These are phyloP conservation scores for Cyphomyrus plagiostoma DNA, from an alignment of 2,113 vertebrate genomes.

Conservation along the genomic window DNA sequence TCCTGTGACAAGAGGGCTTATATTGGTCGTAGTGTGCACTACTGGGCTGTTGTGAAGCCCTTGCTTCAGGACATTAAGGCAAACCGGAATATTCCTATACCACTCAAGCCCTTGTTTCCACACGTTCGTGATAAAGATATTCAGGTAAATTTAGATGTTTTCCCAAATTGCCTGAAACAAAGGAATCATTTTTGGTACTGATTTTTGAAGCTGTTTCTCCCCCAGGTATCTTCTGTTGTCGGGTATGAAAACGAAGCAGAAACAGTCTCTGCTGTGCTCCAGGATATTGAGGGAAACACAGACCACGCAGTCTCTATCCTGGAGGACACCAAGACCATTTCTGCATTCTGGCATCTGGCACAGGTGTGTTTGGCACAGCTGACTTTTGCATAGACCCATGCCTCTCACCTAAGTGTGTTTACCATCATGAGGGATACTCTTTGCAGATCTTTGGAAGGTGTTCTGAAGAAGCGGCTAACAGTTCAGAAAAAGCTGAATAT, in stretches of 20 bases:
- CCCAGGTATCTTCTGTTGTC: constrained; percentile 68
- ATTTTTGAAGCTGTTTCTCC: neutral
- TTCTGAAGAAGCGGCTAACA: constrained; percentile 80
- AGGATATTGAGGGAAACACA: constrained; percentile 83
- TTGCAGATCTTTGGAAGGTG: constrained; percentile 83
- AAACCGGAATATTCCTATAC: constrained; percentile 79
- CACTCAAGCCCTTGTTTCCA: constrained; percentile 81
- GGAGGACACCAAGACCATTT: constrained; percentile 78
- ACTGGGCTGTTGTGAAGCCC: constrained; percentile 82
- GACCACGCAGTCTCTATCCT: constrained; percentile 82
- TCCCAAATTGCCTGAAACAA: neutral
- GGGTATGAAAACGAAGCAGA: constrained; percentile 75
- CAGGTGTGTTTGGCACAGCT: constrained; percentile 57
- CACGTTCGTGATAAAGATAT: constrained; percentile 84
- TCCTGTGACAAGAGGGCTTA: constrained; percentile 93
- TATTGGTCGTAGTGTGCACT: constrained; percentile 82
- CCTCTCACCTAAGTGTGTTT: neutral
- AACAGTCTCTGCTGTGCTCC: constrained; percentile 73
- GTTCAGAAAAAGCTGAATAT: constrained; percentile 81
- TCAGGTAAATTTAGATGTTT: constrained; percentile 64
- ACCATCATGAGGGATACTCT: neutral
- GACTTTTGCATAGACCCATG: neutral
- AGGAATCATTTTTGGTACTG: too few species aligned
- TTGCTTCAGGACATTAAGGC: constrained; percentile 77
- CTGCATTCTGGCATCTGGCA: constrained; percentile 86